A percentile compares a stretch with the other conserved stretches of the same genome.
These are phyloP conservation scores for Paracanthobrama guichenoti DNA, from an alignment of 2,113 vertebrate species.

Conservation along the genomic window DNA sequence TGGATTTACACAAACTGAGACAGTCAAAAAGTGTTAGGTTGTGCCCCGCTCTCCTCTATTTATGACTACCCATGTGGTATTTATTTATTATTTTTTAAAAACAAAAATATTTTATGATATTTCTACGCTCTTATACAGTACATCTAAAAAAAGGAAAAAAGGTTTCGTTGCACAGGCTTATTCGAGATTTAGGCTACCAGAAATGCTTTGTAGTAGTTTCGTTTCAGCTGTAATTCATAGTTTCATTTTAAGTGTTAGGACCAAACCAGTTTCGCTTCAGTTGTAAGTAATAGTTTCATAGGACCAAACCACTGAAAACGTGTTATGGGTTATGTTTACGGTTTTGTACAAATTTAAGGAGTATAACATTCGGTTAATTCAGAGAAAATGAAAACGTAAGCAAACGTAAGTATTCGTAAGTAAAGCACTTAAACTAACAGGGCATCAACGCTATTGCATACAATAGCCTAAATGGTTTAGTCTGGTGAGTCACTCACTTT, in stretches of 20 bases:
- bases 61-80: too few species aligned
- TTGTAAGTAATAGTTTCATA: neutral
- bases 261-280: neutral
- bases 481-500: neutral
- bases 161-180: too few species aligned
- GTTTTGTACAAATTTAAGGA: neutral
- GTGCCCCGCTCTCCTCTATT: too few species aligned
- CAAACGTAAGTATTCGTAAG: neutral
- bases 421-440: neutral
- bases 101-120: too few species aligned
- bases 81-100: too few species aligned
- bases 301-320: neutral
- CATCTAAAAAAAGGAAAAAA: too few species aligned
- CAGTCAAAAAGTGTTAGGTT: too few species aligned
- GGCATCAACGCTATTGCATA: neutral
- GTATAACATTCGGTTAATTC: rapidly evolving
- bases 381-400: neutral
- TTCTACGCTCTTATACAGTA: too few species aligned
- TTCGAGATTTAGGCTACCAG: too few species aligned
- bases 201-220: too few species aligned
- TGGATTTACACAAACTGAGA: too few species aligned
- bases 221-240: too few species aligned
- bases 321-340: neutral
- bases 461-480: neutral
- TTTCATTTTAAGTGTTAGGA: neutral